phyloP scores from a whole-genome alignment of 2,113 vertebrate species.

The Nesogale talazaci region DNA sequence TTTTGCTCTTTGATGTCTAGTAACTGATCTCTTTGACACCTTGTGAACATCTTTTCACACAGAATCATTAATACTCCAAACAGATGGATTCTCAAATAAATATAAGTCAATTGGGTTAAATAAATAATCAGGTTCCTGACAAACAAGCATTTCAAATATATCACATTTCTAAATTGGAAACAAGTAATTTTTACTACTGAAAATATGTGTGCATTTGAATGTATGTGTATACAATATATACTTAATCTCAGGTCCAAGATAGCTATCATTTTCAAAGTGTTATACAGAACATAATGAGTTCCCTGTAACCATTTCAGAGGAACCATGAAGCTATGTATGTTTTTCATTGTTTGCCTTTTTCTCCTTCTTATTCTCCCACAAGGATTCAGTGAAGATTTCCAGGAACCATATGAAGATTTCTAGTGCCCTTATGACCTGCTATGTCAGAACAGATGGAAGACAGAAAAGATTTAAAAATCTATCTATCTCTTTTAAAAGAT shows the following conservation, averaged over 20 bases:
- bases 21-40: too few species aligned
- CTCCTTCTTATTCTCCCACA: background rate
- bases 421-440: background rate
- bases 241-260: background rate
- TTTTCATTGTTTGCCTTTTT: background rate
- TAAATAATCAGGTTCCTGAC: too few species aligned
- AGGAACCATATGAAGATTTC: background rate
- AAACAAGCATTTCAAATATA: slow-evolving; percentile 26
- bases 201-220: too few species aligned
- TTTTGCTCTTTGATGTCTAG: too few species aligned
- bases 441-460: background rate
- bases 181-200: background rate
- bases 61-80: background rate
- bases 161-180: slow-evolving; percentile 10
- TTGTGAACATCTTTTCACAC: background rate
- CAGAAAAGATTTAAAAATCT: slow-evolving; percentile 12
- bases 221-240: background rate
- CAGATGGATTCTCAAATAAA: slow-evolving; percentile 22
- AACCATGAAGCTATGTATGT: background rate
- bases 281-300: background rate
- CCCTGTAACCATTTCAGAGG: background rate
- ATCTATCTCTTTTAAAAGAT: background rate
- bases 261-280: slow-evolving; percentile 7
- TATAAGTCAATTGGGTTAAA: background rate
- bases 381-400: background rate